Conservation (phyloP, 2,888 invertebrate species). For the Polydrusus tereticollis region DNA sequence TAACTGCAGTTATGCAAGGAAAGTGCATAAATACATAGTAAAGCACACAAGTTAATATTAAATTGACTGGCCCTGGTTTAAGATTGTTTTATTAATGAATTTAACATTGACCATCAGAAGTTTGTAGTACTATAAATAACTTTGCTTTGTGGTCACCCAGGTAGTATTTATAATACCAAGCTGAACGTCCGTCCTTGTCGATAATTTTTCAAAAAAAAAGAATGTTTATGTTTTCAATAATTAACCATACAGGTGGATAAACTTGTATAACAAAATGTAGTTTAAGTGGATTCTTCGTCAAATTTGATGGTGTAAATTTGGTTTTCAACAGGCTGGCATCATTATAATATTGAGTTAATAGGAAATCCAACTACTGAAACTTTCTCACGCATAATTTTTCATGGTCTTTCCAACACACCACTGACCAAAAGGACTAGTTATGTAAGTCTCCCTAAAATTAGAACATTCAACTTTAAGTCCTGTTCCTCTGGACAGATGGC, state of each 20-base stretch:
- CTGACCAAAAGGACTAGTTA: too few relatives aligned
- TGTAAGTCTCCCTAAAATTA: too few relatives aligned
- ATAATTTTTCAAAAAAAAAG: constrained; percentile 33
- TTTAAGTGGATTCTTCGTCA: background rate
- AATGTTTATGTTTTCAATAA: constrained; percentile 27
- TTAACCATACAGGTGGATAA: constrained; percentile 10
- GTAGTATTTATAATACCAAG: constrained; percentile 42
- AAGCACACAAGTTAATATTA: constrained; percentile 37
- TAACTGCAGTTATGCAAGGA: constrained; percentile 31
- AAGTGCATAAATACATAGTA: constrained; percentile 23
- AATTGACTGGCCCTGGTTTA: constrained; percentile 52
- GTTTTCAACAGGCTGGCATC: too few relatives aligned
- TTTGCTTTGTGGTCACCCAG: constrained; percentile 48
- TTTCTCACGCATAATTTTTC: too few relatives aligned
- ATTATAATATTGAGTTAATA: too few relatives aligned
- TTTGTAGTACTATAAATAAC: constrained; percentile 50
- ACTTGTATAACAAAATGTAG: background rate
- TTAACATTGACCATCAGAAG: constrained; percentile 57
- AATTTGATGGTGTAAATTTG: background rate
- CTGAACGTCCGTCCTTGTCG: constrained; percentile 44
- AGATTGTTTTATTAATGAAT: constrained; percentile 53
- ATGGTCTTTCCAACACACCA: too few relatives aligned
- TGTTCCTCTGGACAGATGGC: too few relatives aligned
- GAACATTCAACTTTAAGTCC: too few relatives aligned
- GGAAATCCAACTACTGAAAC: too few relatives aligned